These are phyloP conservation scores for Agonopterix arenella DNA, from an alignment of 2,888 invertebrate genomes.

Conservation along the genomic window DNA sequence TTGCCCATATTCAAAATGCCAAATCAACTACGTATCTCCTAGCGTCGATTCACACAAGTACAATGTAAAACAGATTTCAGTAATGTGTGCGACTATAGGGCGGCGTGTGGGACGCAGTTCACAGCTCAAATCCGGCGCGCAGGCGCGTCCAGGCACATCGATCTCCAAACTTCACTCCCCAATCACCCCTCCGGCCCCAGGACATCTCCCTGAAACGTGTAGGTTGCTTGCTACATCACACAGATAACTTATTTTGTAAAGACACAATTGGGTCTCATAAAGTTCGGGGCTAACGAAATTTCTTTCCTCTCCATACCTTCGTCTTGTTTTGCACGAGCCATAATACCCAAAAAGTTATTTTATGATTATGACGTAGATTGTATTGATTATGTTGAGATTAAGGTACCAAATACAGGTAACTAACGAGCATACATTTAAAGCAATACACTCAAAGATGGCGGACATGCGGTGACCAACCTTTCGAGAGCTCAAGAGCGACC, in stretches of 20 bases:
- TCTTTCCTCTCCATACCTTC: too few species aligned
- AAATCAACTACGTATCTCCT: too few species aligned
- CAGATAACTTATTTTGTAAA: conserved; percentile 21
- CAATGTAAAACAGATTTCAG: conserved; percentile 5
- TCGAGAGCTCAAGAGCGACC: conserved; percentile 39
- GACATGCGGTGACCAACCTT: conserved; percentile 33
- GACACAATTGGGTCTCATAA: neutral
- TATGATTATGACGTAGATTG: too few species aligned
- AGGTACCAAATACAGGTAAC: neutral
- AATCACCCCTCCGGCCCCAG: conserved; percentile 15
- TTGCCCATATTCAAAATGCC: too few species aligned
- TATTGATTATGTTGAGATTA: neutral
- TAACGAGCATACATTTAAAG: neutral
- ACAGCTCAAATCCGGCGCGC: conserved; percentile 40
- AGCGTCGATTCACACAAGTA: too few species aligned
- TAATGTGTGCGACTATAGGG: conserved; percentile 21
- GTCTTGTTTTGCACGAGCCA: too few species aligned
- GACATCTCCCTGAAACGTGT: conserved; percentile 35
- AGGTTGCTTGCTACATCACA: conserved; percentile 36
- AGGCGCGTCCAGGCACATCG: conserved; percentile 63
- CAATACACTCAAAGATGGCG: conserved; percentile 14
- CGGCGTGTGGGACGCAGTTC: conserved; percentile 21
- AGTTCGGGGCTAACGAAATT: neutral
- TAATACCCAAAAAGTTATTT: too few species aligned
- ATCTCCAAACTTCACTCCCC: conserved; percentile 39